Conservation (phyloP, 2,113 vertebrate species). For the Asarcornis scutulata region DNA sequence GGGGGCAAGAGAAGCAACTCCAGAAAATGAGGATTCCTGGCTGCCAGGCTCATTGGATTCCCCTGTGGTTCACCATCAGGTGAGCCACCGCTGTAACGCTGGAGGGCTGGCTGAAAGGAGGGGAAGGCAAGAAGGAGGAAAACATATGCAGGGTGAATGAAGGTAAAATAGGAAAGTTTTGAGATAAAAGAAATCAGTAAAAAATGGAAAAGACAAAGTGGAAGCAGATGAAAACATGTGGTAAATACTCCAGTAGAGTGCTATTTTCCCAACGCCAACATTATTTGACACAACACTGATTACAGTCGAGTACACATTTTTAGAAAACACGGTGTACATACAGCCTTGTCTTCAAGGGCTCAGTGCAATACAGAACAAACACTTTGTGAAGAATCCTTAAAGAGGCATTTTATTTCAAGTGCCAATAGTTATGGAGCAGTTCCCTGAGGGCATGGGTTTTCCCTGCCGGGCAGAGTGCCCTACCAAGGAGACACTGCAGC, state of each 20-base stretch:
- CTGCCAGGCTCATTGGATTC: neutral
- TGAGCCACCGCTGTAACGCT: neutral
- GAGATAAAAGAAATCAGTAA: neutral
- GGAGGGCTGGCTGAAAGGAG: neutral
- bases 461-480: neutral
- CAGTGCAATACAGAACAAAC: neutral
- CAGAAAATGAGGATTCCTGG: neutral
- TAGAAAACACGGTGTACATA: neutral
- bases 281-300: neutral
- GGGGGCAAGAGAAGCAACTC: neutral
- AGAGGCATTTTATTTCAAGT: neutral
- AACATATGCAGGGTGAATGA: neutral
- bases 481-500: neutral
- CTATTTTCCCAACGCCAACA: neutral
- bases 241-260: rapidly evolving
- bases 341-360: neutral
- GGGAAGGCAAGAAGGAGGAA: neutral
- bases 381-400: neutral
- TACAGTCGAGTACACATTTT: neutral
- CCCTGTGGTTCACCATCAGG: neutral
- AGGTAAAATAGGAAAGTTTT: neutral
- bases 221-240: neutral
- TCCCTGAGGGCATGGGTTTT: neutral
- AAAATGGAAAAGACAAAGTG: neutral
- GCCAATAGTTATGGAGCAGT: neutral